Conservation (phyloP, 2,888 invertebrate species). For the Caradrina kadenii region DNA sequence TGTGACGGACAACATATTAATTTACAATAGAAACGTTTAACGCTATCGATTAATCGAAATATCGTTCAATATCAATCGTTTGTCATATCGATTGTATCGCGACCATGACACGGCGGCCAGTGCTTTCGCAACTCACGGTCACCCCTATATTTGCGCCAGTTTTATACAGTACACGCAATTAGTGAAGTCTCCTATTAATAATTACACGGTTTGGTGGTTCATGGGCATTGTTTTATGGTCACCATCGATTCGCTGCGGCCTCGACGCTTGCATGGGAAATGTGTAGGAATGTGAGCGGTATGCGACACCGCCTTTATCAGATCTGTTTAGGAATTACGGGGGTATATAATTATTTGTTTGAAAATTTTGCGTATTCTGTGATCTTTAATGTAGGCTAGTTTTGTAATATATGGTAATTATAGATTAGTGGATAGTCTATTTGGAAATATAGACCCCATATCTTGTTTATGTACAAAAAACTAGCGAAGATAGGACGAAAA, state of each 20-base stretch:
- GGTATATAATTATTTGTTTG: slow-evolving; percentile 17
- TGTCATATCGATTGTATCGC: slow-evolving; percentile 66
- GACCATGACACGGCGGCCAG: slow-evolving; percentile 81
- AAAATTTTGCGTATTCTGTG: slow-evolving; percentile 15
- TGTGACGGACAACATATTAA: slow-evolving; percentile 38
- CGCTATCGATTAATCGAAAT: slow-evolving; percentile 57
- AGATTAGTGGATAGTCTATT: background rate
- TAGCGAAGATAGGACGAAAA: no score
- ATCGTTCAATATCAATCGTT: slow-evolving; percentile 61
- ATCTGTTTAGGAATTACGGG: slow-evolving; percentile 18
- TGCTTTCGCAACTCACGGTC: slow-evolving; percentile 83
- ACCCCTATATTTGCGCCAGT: slow-evolving; percentile 71
- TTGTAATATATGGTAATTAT: slow-evolving; percentile 1
- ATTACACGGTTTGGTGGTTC: slow-evolving; percentile 56
- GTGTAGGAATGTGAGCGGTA: slow-evolving; percentile 44
- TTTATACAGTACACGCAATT: slow-evolving; percentile 65
- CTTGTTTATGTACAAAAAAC: no score
- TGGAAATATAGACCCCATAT: no score
- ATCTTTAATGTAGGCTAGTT: slow-evolving; percentile 10
- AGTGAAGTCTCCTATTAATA: slow-evolving; percentile 63
- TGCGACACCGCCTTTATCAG: slow-evolving; percentile 31
- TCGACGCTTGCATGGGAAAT: slow-evolving; percentile 42
- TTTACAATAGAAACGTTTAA: slow-evolving; percentile 37
- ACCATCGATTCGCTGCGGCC: slow-evolving; percentile 51
- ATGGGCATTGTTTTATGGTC: slow-evolving; percentile 57